Evolutionary conservation across 2,797 vertebrate species (phyloP), one percentile per base, ranked within the genome.

Genomic region (Pipistrellus nathusii): DNA sequence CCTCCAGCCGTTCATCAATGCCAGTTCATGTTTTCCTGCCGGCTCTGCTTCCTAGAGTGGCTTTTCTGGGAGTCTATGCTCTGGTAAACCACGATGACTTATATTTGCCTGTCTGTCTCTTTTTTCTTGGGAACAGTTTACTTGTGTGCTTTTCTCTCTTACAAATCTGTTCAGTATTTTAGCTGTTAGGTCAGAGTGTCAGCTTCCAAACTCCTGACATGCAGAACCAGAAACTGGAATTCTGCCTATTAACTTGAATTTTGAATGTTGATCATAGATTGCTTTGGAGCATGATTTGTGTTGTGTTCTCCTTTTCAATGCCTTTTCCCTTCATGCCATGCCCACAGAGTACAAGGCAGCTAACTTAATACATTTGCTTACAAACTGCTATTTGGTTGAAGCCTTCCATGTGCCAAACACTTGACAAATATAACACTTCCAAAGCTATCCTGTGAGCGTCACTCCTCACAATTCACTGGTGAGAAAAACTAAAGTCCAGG

Each of bases 311-410:
- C 20, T 55, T 92, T 94, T 71, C 44, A 81, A 77, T 84, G 72
- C 17, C 3, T 21, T 68, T 62, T 85, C 13, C 32, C 83, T 82
- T 71, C 68, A 66, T 46, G 51, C 2, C 44, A 46, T 6, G 21
- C 71, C 6, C 12, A 72, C 35, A 17, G 68, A 76, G 8, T 4
- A 48, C 18, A 91, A 87, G 23, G 14, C 51, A 78, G 57, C 66
- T 80, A 62, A 88, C 83, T 35, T 85, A 81, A 88, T 88, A 80
- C 12, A 35, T 80, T 41, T 87, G 12, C 30, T 89, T 75, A 38
- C 3, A 38, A 23, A 68, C 46, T 64, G 38, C 30, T 55, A 30
- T 55, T 91, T 91, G 53, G 18, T 88, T 48, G 59, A 35, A 59
- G n/a, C 41, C 41, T 75, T 77, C 48, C 32, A 4, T 11, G 10